Base-by-base conservation (phyloP, 2,888 invertebrate genomes). In the Drosophila parthenogenetica region DNA sequence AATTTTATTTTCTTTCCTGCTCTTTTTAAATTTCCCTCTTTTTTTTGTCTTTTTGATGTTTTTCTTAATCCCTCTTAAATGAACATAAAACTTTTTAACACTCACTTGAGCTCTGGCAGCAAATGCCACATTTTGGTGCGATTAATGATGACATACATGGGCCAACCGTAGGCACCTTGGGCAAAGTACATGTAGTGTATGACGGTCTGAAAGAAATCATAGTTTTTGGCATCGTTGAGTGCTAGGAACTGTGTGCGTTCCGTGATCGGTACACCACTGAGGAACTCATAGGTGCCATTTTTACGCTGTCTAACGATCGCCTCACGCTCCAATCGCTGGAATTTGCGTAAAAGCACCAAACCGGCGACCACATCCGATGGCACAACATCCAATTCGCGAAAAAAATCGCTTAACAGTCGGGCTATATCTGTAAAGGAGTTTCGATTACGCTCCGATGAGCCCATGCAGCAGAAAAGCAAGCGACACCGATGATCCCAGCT, bases 351-450 rank as follows among this genome's bases (percentile, higher is more conserved):
- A 51, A 97, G 92, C 10, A 97, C 95, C 69, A 97, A 92, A 2
- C 97, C 97, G 19, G 97, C 97, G 2, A 97, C 94, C 5, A 97
- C 96, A 92, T 97, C 97, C 43, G 96, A 96, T 2, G 97, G 97
- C 17, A 96, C 97, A 32, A 97, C 97, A 92, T 97, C 97, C 76
- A 97, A 92, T 91, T 97, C 97, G 32, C 97, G 94, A 92, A 97
- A 97, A 92, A 97, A 97, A 90, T 97, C 97, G 68, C 96, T 96
- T 72, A 97, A 92, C 48, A 97, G 92, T 70, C 95, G 94, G 5
- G 97, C 97, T 72, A 97, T 96, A 90, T 97, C 97, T 22, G 96
- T 94, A 90, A 97, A 97, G 10, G 97, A 97, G 90, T 96, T 97
- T 93, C 96, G 93, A 77, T 93, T 96, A 67, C 95, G 94, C 87